A percentile compares a stretch with the other conserved stretches of the same genome.
These are phyloP conservation scores for Penaeus indicus DNA, from an alignment of 1,140 invertebrate genomes.

Conservation along the genomic window DNA sequence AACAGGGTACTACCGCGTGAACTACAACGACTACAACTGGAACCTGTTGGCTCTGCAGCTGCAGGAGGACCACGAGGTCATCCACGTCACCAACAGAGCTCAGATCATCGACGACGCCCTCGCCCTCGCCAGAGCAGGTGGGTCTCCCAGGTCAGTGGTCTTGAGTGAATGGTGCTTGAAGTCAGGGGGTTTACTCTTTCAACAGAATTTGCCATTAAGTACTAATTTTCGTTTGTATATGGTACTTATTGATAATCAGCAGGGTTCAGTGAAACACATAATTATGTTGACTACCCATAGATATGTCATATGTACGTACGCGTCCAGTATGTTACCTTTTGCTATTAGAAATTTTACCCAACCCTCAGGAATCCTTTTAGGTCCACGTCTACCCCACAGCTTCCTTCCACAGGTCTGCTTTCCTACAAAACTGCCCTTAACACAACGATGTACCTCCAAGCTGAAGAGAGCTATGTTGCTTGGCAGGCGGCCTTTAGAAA, in stretches of 20 bases:
- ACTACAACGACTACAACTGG: conserved; percentile 74
- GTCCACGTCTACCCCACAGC: not conserved
- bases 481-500: conserved; percentile 69
- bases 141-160: not conserved
- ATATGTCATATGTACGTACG: no score
- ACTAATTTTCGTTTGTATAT: no score
- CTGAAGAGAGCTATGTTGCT: not conserved
- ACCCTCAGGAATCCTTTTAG: no score
- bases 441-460: not conserved
- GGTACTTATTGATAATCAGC: no score
- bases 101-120: conserved; percentile 60
- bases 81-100: conserved; percentile 74
- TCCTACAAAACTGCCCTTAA: conserved; percentile 2
- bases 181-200: no score
- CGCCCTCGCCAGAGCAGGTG: conserved; percentile 69
- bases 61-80: conserved; percentile 67
- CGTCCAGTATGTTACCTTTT: no score
- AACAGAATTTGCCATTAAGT: no score
- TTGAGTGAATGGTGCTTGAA: not conserved
- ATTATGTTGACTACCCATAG: no score
- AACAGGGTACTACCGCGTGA: conserved; percentile 75
- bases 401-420: not conserved
- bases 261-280: no score
- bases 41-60: conserved; percentile 69
- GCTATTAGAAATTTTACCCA: no score